phyloP scores from a whole-genome alignment of 2,888 invertebrate species.

The Cryptocheilus praepositus region DNA sequence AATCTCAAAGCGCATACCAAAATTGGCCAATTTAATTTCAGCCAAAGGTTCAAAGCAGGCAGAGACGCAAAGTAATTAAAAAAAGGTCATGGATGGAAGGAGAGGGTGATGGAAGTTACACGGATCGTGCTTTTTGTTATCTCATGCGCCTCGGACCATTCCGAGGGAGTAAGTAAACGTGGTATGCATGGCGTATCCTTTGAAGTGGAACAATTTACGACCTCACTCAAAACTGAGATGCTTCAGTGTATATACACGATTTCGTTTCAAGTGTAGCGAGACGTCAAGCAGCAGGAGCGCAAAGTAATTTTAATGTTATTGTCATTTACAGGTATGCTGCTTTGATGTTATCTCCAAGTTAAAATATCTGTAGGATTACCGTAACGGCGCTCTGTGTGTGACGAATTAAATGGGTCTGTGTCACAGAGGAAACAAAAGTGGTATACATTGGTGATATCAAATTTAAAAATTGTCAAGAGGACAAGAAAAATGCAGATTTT shows the following conservation, averaged over 20 bases:
- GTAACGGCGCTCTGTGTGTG: too few species aligned
- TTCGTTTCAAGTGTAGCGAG: background rate
- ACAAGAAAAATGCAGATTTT: too few species aligned
- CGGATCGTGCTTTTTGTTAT: slow-evolving; percentile 32
- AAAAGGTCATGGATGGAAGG: slow-evolving; percentile 24
- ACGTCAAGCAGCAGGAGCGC: background rate
- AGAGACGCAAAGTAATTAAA: slow-evolving; percentile 37
- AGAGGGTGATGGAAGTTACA: slow-evolving; percentile 17
- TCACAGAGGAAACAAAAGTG: too few species aligned
- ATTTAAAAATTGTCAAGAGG: too few species aligned
- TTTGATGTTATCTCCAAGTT: slow-evolving; percentile 6
- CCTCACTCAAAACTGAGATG: slow-evolving; percentile 11
- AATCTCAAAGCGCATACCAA: slow-evolving; percentile 27
- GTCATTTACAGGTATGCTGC: background rate
- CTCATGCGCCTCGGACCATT: slow-evolving; percentile 25
- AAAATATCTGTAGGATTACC: slow-evolving; percentile 4
- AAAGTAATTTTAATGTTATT: slow-evolving; percentile 15
- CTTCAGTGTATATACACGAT: slow-evolving; percentile 9
- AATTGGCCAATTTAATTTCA: slow-evolving; percentile 43
- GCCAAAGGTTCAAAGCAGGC: slow-evolving; percentile 28
- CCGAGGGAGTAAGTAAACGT: slow-evolving; percentile 11
- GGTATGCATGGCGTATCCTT: slow-evolving; percentile 16
- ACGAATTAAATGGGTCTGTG: too few species aligned
- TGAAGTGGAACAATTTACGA: slow-evolving; percentile 24
- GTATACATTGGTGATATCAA: too few species aligned